These are phyloP conservation scores for Colistium nudipinnis DNA, from an alignment of 2,113 vertebrate genomes.

Conservation along the genomic window DNA sequence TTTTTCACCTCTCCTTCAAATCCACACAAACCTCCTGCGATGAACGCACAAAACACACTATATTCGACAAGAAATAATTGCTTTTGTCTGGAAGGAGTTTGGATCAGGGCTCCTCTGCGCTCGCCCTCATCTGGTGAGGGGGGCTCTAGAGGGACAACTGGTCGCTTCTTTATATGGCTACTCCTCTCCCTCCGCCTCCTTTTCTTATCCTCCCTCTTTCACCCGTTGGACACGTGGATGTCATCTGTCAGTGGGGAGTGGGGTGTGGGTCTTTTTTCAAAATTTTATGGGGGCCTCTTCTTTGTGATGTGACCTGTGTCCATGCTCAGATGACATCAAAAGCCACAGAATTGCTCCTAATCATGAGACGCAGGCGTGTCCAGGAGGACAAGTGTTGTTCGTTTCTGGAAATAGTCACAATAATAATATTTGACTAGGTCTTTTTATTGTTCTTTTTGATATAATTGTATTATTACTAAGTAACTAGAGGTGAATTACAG, in stretches of 20 bases:
- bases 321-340: constrained; percentile 56
- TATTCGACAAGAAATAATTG: constrained; percentile 86
- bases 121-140: constrained; percentile 71
- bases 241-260: constrained; percentile 79
- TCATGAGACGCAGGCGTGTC: not conserved
- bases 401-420: too few species aligned
- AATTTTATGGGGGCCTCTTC: constrained; percentile 17
- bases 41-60: constrained; percentile 81
- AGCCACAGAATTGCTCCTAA: constrained; percentile 33
- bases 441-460: too few species aligned
- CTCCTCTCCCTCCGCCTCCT: constrained; percentile 20
- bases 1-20: constrained; percentile 77
- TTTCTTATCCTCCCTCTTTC: constrained; percentile 29
- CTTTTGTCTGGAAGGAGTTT: constrained; percentile 87
- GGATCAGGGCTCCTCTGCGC: constrained; percentile 77
- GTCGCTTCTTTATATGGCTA: constrained; percentile 73
- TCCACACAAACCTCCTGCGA: constrained; percentile 62
- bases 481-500: not conserved
- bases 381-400: not conserved
- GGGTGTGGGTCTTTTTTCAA: constrained; percentile 30
- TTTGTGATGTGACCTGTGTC: constrained; percentile 63
- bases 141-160: constrained; percentile 83
- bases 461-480: not conserved
- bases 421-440: not conserved
- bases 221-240: constrained; percentile 73